Evolutionary conservation across 1,140 invertebrate species (phyloP), one percentile per base, ranked within the genome.

Genomic region (Drosophila aff.): DNA sequence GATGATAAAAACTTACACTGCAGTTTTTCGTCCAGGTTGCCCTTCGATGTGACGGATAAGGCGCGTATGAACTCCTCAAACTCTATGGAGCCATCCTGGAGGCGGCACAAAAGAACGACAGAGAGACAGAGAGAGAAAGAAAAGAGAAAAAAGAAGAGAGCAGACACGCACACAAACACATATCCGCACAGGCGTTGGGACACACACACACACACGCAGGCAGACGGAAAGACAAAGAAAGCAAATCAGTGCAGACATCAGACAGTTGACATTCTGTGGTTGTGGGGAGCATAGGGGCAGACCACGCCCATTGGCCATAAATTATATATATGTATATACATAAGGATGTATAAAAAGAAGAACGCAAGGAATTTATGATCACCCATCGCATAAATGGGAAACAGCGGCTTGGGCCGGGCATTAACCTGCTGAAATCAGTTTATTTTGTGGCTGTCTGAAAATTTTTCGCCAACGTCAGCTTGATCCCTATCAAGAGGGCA

Each of bases 51-150:
- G 87, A 99, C 97, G 72, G 98, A 98, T 59, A 99, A 94, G 36
- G 98, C 98, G 93, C 97, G 95, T 92, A 99, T 99, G 93, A 99
- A 99, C 94, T 99, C 98, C 93, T 99, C 98, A 93, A 99, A 99
- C 94, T 99, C 98, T 93, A 99, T 99, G 79, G 97, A 98, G 50
- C 98, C 98, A 93, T 99, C 98, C 98, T 99, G 94, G 10, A 33
- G 52, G 26, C 18, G 18, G 77, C 50, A 44, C 57, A 33, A 59
- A 23, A 38, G 43, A 53, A 59, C 43, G 15, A 49, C 47, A 55
- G 4, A 65, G 43, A 47, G 23, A 36, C 40, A 41, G 44, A 44
- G 11, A 31, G 38, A 33, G n/a, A 43, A 9, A 44, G 16, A 49
- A 5, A 52, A 18, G 64, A 59, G 21, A 36, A 40, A 15, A 52